Conservation (phyloP, 2,888 invertebrate species). For the Leptopilina drosophilae region DNA sequence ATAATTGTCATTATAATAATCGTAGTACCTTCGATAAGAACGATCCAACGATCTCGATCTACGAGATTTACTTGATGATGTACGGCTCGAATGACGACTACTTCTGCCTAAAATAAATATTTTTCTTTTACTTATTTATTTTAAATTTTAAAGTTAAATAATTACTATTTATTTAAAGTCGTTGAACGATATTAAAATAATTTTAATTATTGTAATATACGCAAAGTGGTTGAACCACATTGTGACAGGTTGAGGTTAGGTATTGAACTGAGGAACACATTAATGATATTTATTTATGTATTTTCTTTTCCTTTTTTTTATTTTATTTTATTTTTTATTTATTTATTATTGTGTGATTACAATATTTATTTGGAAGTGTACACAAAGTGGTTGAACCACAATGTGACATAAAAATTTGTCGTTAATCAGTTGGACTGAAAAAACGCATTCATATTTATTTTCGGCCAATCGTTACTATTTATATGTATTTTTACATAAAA, state of each 20-base stretch:
- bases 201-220: slow-evolving; percentile 16
- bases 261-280: slow-evolving; percentile 5
- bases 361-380: too few species aligned
- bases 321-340: too few species aligned
- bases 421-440: too few species aligned
- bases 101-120: slow-evolving; percentile 10
- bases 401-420: too few species aligned
- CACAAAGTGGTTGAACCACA: too few species aligned
- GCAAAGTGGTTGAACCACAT: neutral
- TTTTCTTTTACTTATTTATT: too few species aligned
- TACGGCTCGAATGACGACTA: slow-evolving; percentile 18
- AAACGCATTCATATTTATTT: too few species aligned
- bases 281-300: neutral
- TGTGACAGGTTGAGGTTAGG: neutral
- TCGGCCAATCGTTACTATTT: neutral
- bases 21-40: slow-evolving; percentile 13
- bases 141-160: neutral
- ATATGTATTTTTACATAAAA: neutral
- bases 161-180: neutral
- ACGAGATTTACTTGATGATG: slow-evolving; percentile 11
- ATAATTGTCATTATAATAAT: neutral
- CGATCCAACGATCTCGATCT: slow-evolving; percentile 1
- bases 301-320: too few species aligned
- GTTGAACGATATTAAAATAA: slow-evolving; percentile 15
- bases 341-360: too few species aligned